Percentiles rank a stretch among this genome's conserved stretches.
phyloP scores from a whole-genome alignment of 2,113 vertebrate species.

The Rousettus leschenaultii region DNA sequence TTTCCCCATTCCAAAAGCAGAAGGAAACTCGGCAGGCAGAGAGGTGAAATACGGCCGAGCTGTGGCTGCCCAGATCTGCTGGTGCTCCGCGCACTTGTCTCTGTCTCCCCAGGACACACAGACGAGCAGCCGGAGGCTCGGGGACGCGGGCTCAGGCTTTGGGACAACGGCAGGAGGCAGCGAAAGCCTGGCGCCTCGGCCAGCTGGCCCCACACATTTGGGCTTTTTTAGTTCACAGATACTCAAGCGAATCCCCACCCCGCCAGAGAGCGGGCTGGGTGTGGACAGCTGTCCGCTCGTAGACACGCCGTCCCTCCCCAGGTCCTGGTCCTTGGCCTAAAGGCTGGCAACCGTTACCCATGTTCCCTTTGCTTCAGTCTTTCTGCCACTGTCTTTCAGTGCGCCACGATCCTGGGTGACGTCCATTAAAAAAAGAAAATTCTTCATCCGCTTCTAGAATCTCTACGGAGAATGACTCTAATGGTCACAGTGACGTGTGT shows the following conservation, averaged over 20 bases:
- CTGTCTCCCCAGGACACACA: not conserved
- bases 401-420: not conserved
- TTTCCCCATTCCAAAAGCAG: slow-evolving; percentile 6
- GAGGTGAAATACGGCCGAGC: not conserved
- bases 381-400: not conserved
- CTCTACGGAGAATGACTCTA: not conserved
- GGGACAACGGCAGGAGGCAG: fast-evolving
- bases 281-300: fast-evolving
- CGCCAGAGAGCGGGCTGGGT: fast-evolving
- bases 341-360: fast-evolving
- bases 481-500: fast-evolving
- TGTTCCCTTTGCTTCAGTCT: not conserved
- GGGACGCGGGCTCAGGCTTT: not conserved
- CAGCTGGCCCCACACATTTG: not conserved
- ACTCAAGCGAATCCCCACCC: fast-evolving
- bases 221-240: not conserved
- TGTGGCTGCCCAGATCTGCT: not conserved
- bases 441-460: not conserved
- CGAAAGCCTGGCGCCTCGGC: fast-evolving
- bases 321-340: not conserved
- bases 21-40: not conserved
- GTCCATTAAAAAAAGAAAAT: not conserved
- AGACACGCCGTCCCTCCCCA: fast-evolving
- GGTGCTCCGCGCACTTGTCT: fast-evolving
- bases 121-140: not conserved